A percentile compares a stretch with the other conserved stretches of the same genome.
phyloP scores from a whole-genome alignment of 1,140 invertebrate genomes.

The Hyposmocoma kahamanoa region DNA sequence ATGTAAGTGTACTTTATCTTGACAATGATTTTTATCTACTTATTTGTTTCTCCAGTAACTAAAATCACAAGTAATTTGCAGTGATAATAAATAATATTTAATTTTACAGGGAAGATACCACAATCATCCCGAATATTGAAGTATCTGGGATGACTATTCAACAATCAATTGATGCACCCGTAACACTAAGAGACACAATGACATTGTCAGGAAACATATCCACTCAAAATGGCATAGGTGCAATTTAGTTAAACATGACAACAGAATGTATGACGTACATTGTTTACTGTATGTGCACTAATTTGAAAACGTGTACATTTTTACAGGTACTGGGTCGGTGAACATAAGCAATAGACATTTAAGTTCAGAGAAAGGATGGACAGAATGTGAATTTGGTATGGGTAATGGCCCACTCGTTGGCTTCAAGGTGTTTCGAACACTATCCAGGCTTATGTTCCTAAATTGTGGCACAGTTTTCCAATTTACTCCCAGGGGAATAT shows the following conservation, averaged over 20 bases:
- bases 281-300: neutral
- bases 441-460: slow-evolving; percentile 81
- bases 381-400: slow-evolving; percentile 85
- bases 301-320: neutral
- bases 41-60: neutral
- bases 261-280: slow-evolving; percentile 1
- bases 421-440: slow-evolving; percentile 82
- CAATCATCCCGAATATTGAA: slow-evolving; percentile 84
- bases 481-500: slow-evolving; percentile 80
- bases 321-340: slow-evolving; percentile 81
- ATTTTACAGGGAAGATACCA: slow-evolving; percentile 69
- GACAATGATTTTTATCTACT: too few species aligned
- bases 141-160: slow-evolving; percentile 92
- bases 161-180: slow-evolving; percentile 94
- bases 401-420: slow-evolving; percentile 85
- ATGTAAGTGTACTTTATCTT: slow-evolving; percentile 41
- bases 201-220: slow-evolving; percentile 86
- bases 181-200: slow-evolving; percentile 88
- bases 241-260: slow-evolving; percentile 21
- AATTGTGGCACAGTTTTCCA: slow-evolving; percentile 83
- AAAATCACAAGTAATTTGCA: neutral
- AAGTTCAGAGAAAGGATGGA: slow-evolving; percentile 88
- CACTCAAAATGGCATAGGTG: slow-evolving; percentile 91
- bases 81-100: slow-evolving; percentile 9
- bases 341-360: slow-evolving; percentile 83